Evolutionary conservation across 2,888 invertebrate genomes (phyloP).

Genomic region (Argynnis bischoffii): DNA sequence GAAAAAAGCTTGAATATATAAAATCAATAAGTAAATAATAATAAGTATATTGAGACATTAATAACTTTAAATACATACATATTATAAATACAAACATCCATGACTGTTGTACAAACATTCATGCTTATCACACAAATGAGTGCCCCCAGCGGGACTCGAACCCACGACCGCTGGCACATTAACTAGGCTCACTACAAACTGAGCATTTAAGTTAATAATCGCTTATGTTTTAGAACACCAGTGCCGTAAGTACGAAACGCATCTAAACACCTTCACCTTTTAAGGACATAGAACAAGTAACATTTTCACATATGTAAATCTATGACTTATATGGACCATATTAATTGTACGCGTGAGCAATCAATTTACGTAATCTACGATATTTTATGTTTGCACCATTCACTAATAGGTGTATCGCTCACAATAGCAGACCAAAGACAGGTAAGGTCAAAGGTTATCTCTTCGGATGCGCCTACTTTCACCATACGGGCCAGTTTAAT

Average conservation of each 20-base stretch:
- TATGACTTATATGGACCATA: constrained; percentile 35
- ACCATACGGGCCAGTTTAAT: constrained; percentile 54
- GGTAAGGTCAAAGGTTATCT: constrained; percentile 73
- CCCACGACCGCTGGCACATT: no score
- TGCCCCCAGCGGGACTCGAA: no score
- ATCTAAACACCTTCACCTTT: constrained; percentile 2
- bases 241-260: constrained; percentile 24
- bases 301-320: constrained; percentile 32
- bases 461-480: constrained; percentile 75
- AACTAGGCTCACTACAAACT: no score
- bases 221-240: not conserved
- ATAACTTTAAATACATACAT: no score
- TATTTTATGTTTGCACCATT: constrained; percentile 43
- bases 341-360: constrained; percentile 34
- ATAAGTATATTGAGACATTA: no score
- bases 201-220: not conserved
- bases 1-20: no score
- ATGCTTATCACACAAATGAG: no score
- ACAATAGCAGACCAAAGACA: constrained; percentile 66
- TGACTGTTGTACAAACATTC: no score
- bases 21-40: no score
- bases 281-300: constrained; percentile 27
- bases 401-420: constrained; percentile 64
- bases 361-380: constrained; percentile 40
- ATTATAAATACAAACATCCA: no score